Evolutionary conservation across 2,113 vertebrate species (phyloP), one percentile per base, ranked within the genome.

Genomic region (Suncus etruscus): DNA sequence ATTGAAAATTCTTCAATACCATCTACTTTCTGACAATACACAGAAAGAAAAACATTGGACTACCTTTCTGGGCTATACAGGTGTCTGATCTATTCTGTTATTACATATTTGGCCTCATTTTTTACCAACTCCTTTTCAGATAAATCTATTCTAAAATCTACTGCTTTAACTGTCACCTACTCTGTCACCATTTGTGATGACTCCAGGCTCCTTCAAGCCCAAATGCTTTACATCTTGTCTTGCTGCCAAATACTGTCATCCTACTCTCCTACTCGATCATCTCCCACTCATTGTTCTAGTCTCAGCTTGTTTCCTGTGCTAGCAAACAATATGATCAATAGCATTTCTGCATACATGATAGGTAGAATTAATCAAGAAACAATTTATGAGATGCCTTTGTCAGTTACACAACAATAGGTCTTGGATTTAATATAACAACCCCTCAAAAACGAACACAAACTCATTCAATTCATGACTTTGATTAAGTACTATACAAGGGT

Each of bases 1-100:
- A 74, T 45, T 94, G 74, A 83, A 73, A 92, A 82, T 82, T 86
- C 70, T 91, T 87, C 70, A 82, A 10, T 29, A 78, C n/a, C n/a
- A 58, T 58, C 31, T 24, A 48, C 31, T 48, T 39, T 39, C 39
- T 39, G 39, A 39, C 58, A 61, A n/a, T 45, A 12, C 32, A n/a
- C 22, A 32, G 31, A 81, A 16, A 58, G 14, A 50, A 27, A 45
- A 76, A 45, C 5, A 32, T 3, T 61, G 32, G 16, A 47, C 2
- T 39, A 25, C 5, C 63, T 84, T 69, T 45, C 58, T 65, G 31
- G 39, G 61, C 45, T 72, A 9, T 10, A 11, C 11, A 22, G 48
- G 29, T 63, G 77, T 6, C 16, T 18, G 45, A 91, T 31, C 47
- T 79, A 12, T 9, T 63, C 31, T 79, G 25, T 90, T 27, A 2